phyloP scores from a whole-genome alignment of 2,113 vertebrate genomes.

The Vidua chalybeata region DNA sequence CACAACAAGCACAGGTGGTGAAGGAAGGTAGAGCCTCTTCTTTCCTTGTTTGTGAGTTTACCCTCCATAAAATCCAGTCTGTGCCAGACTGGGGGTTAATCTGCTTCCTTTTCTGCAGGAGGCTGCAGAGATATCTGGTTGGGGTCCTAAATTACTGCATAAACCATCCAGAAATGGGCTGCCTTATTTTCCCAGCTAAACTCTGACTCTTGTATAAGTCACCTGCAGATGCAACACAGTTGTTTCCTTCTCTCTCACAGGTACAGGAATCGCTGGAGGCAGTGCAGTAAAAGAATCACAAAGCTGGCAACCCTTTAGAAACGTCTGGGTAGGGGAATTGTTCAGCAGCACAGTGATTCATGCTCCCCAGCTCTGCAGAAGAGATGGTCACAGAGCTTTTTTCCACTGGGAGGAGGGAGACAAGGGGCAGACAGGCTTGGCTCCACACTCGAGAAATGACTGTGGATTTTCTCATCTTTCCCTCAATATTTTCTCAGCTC shows the following conservation, averaged over 20 bases:
- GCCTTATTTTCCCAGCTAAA: not conserved
- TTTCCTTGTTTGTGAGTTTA: not conserved
- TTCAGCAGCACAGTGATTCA: constrained; percentile 47
- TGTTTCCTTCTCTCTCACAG: constrained; percentile 29
- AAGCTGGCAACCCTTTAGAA: constrained; percentile 11
- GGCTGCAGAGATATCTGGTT: not conserved
- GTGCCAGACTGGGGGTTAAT: not conserved
- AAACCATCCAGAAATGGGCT: not conserved
- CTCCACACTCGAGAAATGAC: not conserved
- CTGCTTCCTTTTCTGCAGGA: not conserved
- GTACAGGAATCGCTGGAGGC: constrained; percentile 51
- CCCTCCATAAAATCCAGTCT: not conserved
- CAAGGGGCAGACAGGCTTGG: constrained; percentile 20
- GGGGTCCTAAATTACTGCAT: not conserved
- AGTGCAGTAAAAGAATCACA: not conserved
- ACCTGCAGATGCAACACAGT: not conserved
- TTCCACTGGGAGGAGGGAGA: constrained; percentile 49
- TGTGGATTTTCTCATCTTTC: constrained; percentile 41
- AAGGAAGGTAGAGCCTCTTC: not conserved
- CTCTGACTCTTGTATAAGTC: not conserved
- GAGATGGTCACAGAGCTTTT: constrained; percentile 39
- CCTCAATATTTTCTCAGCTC: constrained; percentile 48
- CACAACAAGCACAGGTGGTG: not conserved
- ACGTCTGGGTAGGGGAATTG: constrained; percentile 2
- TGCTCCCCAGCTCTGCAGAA: constrained; percentile 28